A percentile compares a stretch with the other conserved stretches of the same genome.
phyloP scores from a whole-genome alignment of 2,797 vertebrate genomes.

The Sebastes nivosus region DNA sequence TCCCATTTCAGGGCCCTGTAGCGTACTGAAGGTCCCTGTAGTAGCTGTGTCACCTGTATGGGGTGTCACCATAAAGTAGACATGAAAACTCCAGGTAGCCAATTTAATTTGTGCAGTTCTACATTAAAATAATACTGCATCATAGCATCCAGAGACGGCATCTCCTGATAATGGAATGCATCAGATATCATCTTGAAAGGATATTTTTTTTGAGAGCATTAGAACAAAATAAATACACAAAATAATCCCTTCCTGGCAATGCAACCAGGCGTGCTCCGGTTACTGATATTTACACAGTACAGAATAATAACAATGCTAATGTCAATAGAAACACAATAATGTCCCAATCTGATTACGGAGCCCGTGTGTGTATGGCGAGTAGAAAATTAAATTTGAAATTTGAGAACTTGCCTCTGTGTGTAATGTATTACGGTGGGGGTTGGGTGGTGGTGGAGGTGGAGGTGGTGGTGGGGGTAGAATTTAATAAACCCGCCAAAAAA shows the following conservation, averaged over 20 bases:
- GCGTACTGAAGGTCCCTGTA: background rate
- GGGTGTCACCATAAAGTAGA: constrained; percentile 55
- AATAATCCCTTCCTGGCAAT: constrained; percentile 77
- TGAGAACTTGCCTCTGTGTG: constrained; percentile 85
- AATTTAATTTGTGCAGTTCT: constrained; percentile 56
- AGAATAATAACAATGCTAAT: constrained; percentile 87
- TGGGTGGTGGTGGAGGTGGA: constrained; percentile 17
- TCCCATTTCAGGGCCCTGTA: constrained; percentile 19
- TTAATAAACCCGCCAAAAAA: constrained; percentile 86
- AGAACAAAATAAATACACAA: constrained; percentile 74
- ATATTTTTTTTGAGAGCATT: constrained; percentile 61
- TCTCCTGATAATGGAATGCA: constrained; percentile 70
- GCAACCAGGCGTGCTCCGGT: constrained; percentile 63
- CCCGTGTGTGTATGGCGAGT: constrained; percentile 76
- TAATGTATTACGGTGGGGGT: constrained; percentile 80
- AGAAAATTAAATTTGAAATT: constrained; percentile 88
- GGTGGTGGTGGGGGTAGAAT: constrained; percentile 66
- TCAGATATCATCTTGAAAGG: constrained; percentile 68
- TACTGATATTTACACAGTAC: constrained; percentile 85
- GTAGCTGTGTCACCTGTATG: constrained; percentile 40
- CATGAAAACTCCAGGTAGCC: constrained; percentile 39
- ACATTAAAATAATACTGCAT: constrained; percentile 56
- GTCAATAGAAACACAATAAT: constrained; percentile 89
- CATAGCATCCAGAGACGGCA: constrained; percentile 45
- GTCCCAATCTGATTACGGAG: constrained; percentile 82